Conservation (phyloP, 2,888 invertebrate genomes). For the Doris montereyensis region DNA sequence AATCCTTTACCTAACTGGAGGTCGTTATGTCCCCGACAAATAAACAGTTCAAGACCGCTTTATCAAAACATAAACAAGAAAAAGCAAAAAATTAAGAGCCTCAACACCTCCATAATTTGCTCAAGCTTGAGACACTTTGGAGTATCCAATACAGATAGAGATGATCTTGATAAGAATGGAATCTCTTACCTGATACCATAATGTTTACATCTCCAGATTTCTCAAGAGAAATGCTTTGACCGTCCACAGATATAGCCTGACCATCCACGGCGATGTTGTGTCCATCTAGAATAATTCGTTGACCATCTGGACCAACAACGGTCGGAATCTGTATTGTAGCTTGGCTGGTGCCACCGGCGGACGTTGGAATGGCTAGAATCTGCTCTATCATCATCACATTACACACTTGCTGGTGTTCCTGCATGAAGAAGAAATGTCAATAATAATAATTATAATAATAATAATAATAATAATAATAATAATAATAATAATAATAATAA, state of each 20-base stretch:
- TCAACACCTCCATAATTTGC: no score
- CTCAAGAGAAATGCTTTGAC: constrained; percentile 23
- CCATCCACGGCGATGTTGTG: constrained; percentile 53
- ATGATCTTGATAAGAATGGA: no score
- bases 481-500: background rate
- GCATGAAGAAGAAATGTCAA: constrained; percentile 30
- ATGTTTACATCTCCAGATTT: constrained; percentile 44
- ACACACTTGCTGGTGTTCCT: constrained; percentile 68
- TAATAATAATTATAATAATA: no score
- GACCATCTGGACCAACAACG: constrained; percentile 49
- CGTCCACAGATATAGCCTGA: constrained; percentile 53
- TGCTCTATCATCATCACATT: constrained; percentile 68
- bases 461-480: background rate
- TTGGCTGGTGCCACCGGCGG: constrained; percentile 59
- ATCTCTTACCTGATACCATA: constrained; percentile 39
- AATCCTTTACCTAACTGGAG: no score
- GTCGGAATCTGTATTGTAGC: constrained; percentile 66
- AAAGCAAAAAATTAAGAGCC: no score
- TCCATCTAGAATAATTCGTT: constrained; percentile 54
- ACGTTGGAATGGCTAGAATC: constrained; percentile 62
- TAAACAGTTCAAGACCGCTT: no score
- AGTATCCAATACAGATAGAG: no score
- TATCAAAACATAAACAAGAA: no score
- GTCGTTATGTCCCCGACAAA: no score
- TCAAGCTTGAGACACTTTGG: no score